A percentile compares a stretch with the other conserved stretches of the same genome.
Conservation (phyloP, 2,113 vertebrate species). For the Hypomesus transpacificus region DNA sequence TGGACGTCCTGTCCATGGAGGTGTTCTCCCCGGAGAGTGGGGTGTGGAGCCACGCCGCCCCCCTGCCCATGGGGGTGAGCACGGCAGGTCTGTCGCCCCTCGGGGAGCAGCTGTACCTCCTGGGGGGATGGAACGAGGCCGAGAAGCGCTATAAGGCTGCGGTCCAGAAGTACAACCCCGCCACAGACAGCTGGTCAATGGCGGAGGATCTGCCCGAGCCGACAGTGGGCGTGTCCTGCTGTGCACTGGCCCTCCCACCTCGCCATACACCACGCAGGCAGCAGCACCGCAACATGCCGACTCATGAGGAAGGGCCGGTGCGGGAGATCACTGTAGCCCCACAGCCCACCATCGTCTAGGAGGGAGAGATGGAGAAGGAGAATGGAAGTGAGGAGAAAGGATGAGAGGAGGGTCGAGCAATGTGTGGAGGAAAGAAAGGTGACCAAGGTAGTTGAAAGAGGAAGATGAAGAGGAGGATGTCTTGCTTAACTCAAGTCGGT, state of each 20-base stretch:
- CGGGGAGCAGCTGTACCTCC: conserved; percentile 67
- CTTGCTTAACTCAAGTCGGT: not conserved
- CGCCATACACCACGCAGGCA: conserved; percentile 64
- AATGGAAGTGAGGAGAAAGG: not conserved
- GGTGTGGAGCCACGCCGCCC: conserved; percentile 68
- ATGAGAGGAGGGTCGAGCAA: conserved; percentile 15
- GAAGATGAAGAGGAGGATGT: conserved; percentile 1
- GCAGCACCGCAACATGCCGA: conserved; percentile 67
- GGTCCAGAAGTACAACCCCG: conserved; percentile 74
- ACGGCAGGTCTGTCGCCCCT: conserved; percentile 73
- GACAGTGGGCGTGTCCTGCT: conserved; percentile 80
- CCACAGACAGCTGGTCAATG: conserved; percentile 72
- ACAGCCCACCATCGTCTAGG: conserved; percentile 38
- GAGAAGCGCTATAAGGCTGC: conserved; percentile 79
- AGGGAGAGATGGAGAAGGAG: not conserved
- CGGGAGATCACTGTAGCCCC: conserved; percentile 58
- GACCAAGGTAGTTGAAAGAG: conserved; percentile 6
- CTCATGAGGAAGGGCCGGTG: conserved; percentile 42
- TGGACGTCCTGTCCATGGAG: conserved; percentile 77
- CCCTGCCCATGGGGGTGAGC: conserved; percentile 74
- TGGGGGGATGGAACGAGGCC: conserved; percentile 80
- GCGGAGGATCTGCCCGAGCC: conserved; percentile 75
- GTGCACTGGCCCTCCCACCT: conserved; percentile 69
- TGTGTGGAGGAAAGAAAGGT: conserved; percentile 8
- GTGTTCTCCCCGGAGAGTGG: conserved; percentile 64